Conservation (phyloP, 2,797 vertebrate species). For the Melopsittacus undulatus region DNA sequence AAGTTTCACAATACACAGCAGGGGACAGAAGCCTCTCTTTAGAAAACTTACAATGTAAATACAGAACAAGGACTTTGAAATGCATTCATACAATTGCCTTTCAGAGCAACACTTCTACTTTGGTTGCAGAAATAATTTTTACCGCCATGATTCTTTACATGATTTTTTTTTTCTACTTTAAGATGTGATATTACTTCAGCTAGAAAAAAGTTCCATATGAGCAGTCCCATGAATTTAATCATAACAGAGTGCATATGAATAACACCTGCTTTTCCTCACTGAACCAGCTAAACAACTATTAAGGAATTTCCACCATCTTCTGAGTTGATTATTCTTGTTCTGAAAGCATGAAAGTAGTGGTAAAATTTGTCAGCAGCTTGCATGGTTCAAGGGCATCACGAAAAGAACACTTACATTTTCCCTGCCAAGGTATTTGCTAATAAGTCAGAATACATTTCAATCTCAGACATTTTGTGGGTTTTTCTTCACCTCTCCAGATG, state of each 20-base stretch:
- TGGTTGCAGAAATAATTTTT: background rate
- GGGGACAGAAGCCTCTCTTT: background rate
- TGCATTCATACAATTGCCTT: constrained; percentile 3
- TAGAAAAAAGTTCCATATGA: background rate
- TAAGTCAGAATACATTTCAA: background rate
- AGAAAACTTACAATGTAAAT: constrained; percentile 33
- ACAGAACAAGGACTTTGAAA: constrained; percentile 5
- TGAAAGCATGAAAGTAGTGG: background rate
- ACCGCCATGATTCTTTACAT: background rate
- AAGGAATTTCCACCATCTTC: background rate
- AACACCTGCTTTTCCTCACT: background rate
- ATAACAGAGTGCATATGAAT: background rate
- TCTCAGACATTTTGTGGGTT: background rate
- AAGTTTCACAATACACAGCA: constrained; percentile 2
- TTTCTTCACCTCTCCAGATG: background rate
- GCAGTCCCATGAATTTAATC: background rate
- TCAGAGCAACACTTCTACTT: background rate
- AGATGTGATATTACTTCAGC: background rate
- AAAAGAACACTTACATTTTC: background rate
- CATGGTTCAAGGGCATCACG: background rate
- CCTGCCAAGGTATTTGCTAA: background rate
- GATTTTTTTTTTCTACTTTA: background rate
- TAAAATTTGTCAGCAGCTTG: background rate
- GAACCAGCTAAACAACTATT: background rate
- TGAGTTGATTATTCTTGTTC: background rate